phyloP scores from a whole-genome alignment of 2,888 invertebrate species.

The Tipula confusa region DNA sequence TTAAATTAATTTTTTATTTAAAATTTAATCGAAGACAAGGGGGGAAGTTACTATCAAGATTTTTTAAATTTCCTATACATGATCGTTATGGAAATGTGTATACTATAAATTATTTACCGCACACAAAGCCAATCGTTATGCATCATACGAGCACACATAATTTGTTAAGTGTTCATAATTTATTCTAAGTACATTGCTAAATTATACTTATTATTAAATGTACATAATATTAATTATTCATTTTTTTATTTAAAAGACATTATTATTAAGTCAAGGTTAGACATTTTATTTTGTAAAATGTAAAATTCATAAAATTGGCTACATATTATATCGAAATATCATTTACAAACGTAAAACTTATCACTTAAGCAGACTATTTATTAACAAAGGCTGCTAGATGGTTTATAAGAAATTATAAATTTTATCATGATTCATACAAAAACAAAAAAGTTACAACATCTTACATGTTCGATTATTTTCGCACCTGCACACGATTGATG shows the following conservation, averaged over 20 bases:
- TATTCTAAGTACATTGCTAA: neutral
- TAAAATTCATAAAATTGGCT: no score
- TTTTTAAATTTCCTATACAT: neutral
- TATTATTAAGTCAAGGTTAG: slow-evolving; percentile 6
- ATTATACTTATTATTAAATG: neutral
- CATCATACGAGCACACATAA: no score
- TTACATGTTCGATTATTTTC: no score
- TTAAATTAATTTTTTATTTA: neutral
- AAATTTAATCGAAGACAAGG: neutral
- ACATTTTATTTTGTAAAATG: neutral
- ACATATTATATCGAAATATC: no score
- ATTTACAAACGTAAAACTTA: no score
- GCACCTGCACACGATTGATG: no score
- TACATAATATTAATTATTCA: neutral
- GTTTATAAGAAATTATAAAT: no score
- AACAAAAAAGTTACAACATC: no score
- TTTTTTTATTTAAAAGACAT: neutral
- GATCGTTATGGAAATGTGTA: neutral
- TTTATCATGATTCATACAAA: no score
- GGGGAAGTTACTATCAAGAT: neutral
- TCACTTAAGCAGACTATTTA: no score
- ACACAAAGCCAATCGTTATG: no score
- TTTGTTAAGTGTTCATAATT: neutral
- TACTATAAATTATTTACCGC: neutral
- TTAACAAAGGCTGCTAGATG: no score